Conservation (phyloP, 2,797 vertebrate species). For the Alosa sapidissima region DNA sequence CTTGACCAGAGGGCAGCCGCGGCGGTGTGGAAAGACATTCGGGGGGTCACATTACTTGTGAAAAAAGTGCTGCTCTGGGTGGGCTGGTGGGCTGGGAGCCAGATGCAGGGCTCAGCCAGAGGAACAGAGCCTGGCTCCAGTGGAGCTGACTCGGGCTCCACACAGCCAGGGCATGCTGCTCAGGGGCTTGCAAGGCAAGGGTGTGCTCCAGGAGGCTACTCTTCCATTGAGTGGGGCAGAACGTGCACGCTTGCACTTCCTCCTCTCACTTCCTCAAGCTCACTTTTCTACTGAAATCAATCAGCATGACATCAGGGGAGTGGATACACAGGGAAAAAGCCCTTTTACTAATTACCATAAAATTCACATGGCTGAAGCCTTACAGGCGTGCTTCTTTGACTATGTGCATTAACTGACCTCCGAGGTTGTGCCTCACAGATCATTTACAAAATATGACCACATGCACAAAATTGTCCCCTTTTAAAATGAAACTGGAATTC, state of each 20-base stretch:
- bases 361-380: background rate
- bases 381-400: background rate
- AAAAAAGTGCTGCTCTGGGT: background rate
- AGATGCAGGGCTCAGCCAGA: background rate
- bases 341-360: background rate
- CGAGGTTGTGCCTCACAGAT: background rate
- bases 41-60: background rate
- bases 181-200: background rate
- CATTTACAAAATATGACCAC: background rate
- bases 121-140: background rate
- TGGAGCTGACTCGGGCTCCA: background rate
- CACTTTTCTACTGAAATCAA: constrained; percentile 26
- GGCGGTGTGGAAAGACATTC: background rate
- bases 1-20: background rate
- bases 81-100: background rate
- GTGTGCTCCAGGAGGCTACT: background rate
- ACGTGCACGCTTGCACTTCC: constrained; percentile 46
- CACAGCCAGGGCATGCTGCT: background rate
- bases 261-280: constrained; percentile 12
- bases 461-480: background rate
- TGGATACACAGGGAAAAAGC: constrained; percentile 11
- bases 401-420: background rate
- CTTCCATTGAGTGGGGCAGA: background rate
- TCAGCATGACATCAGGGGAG: constrained; percentile 33
- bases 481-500: background rate